Conservation (phyloP, 2,888 invertebrate genomes). For the Parnassius glacialis region DNA sequence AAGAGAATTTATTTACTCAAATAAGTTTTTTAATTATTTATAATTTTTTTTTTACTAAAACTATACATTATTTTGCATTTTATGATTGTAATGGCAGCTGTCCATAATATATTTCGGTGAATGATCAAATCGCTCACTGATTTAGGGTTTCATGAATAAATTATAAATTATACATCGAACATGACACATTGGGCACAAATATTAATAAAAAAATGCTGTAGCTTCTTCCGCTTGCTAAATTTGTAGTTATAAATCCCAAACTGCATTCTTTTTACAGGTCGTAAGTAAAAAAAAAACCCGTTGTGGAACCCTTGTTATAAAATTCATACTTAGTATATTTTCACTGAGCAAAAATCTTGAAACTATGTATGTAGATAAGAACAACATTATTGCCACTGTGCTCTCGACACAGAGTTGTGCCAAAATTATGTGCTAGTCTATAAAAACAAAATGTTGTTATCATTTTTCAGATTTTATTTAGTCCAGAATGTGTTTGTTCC, state of each 20-base stretch:
- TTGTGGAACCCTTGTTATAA: conserved; percentile 59
- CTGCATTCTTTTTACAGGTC: conserved; percentile 52
- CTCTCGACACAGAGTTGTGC: conserved; percentile 73
- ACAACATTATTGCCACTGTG: conserved; percentile 75
- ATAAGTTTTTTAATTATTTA: conserved; percentile 73
- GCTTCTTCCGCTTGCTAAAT: conserved; percentile 63
- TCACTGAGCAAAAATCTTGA: conserved; percentile 58
- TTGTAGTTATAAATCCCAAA: conserved; percentile 49
- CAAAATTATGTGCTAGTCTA: conserved; percentile 81
- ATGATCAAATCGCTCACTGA: conserved; percentile 63
- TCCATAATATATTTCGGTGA: conserved; percentile 64
- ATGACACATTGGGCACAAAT: conserved; percentile 81
- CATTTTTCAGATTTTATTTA: conserved; percentile 80
- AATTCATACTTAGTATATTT: conserved; percentile 46
- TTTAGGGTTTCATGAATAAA: conserved; percentile 72
- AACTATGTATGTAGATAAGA: conserved; percentile 55
- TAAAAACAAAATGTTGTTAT: conserved; percentile 74
- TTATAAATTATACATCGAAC: conserved; percentile 78
- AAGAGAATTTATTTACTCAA: conserved; percentile 81
- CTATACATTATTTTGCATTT: conserved; percentile 78
- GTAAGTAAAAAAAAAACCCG: conserved; percentile 47
- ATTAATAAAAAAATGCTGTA: conserved; percentile 58
- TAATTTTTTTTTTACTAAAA: conserved; percentile 70
- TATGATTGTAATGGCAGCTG: conserved; percentile 77
- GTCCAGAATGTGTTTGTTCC: conserved; percentile 79